These are phyloP conservation scores for Austrolebias charrua DNA, from an alignment of 2,797 vertebrate species.

Conservation along the genomic window DNA sequence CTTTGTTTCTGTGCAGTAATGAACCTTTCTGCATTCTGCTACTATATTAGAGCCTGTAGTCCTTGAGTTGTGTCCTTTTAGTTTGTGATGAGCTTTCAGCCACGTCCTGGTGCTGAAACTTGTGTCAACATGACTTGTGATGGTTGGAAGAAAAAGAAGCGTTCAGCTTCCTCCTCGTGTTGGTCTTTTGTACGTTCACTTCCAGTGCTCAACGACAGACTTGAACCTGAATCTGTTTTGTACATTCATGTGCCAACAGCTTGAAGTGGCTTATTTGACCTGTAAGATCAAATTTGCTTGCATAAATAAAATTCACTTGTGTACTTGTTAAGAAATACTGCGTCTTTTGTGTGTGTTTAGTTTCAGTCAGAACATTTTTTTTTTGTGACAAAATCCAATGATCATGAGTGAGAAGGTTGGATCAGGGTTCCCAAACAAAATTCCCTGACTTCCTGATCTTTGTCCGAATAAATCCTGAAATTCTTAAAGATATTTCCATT, in stretches of 20 bases:
- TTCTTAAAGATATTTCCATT: no score
- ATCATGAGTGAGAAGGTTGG: neutral
- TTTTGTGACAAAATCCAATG: no score
- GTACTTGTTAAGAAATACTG: slow-evolving; percentile 87
- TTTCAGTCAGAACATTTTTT: slow-evolving; percentile 2
- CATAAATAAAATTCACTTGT: slow-evolving; percentile 97
- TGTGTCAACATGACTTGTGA: slow-evolving; percentile 87
- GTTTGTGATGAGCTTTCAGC: slow-evolving; percentile 94
- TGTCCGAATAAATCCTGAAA: no score
- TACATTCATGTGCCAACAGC: slow-evolving; percentile 99
- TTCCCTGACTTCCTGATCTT: no score
- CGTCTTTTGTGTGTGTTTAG: slow-evolving; percentile 34
- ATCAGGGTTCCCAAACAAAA: no score
- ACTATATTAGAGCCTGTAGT: slow-evolving; percentile 90
- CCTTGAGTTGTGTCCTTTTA: slow-evolving; percentile 94
- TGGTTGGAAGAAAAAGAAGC: slow-evolving; percentile 70
- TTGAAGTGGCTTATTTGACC: slow-evolving; percentile 98
- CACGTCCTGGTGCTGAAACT: slow-evolving; percentile 88
- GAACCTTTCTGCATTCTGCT: slow-evolving; percentile 87
- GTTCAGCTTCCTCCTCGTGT: slow-evolving; percentile 89
- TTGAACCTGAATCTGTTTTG: slow-evolving; percentile 97
- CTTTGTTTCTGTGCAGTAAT: slow-evolving; percentile 92
- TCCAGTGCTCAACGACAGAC: slow-evolving; percentile 97
- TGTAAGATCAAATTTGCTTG: slow-evolving; percentile 99
- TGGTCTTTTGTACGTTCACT: slow-evolving; percentile 99